phyloP scores from a whole-genome alignment of 2,797 vertebrate genomes.

The Pseudochirops corinnae region DNA sequence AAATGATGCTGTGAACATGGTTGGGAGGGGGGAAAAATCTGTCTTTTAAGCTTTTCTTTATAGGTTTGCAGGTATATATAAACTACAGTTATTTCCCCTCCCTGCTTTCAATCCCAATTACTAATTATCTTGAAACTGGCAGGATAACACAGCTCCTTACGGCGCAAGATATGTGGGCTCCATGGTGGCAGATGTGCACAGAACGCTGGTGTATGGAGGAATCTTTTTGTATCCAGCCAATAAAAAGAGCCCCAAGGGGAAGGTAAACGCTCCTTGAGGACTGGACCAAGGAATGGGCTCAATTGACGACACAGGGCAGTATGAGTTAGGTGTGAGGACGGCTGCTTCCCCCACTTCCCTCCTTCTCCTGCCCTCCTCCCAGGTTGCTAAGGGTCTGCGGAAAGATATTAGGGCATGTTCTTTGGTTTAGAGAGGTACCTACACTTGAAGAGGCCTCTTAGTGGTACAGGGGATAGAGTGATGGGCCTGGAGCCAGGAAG shows the following conservation, averaged over 20 bases:
- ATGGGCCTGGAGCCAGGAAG: background rate
- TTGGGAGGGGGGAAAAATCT: background rate
- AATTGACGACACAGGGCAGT: background rate
- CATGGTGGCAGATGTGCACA: constrained; percentile 98
- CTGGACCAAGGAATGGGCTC: background rate
- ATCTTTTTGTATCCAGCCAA: constrained; percentile 98
- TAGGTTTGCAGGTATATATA: background rate
- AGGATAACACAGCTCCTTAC: constrained; percentile 95
- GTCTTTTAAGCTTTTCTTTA: background rate
- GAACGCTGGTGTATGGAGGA: constrained; percentile 96
- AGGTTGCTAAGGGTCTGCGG: background rate
- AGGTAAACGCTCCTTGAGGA: constrained; percentile 86
- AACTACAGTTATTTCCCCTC: background rate
- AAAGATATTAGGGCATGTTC: background rate
- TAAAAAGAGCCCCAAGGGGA: constrained; percentile 95
- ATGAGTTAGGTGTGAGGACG: constrained; percentile 7
- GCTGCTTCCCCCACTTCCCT: background rate
- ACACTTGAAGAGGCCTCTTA: constrained; percentile 12
- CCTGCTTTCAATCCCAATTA: background rate
- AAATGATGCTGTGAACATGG: background rate
- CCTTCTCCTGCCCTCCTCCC: rapidly evolving
- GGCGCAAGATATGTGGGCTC: constrained; percentile 96
- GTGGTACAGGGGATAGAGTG: background rate
- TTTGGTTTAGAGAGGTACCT: constrained; percentile 20
- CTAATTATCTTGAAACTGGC: constrained; percentile 41